Conservation (phyloP, 2,113 vertebrate genomes). For the Lepus europaeus region DNA sequence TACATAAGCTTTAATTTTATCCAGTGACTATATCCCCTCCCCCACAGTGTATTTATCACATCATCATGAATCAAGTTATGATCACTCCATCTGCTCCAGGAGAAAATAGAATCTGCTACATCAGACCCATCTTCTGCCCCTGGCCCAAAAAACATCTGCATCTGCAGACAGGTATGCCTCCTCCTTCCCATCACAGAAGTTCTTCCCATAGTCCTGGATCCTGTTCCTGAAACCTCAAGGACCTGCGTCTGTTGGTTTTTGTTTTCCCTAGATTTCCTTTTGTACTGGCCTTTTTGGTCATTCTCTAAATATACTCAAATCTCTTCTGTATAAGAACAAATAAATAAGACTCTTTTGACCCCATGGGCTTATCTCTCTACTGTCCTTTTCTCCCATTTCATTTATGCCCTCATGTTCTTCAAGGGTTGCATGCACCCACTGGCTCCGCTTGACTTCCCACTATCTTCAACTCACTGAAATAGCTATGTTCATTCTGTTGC, state of each 20-base stretch:
- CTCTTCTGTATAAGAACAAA: background rate
- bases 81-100: background rate
- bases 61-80: background rate
- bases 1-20: background rate
- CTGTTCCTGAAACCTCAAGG: background rate
- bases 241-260: background rate
- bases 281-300: background rate
- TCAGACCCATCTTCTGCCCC: no score
- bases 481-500: background rate
- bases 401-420: background rate
- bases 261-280: background rate
- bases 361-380: background rate
- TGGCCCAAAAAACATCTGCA: background rate
- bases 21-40: background rate
- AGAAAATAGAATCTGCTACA: background rate
- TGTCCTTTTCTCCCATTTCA: background rate
- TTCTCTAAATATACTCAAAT: background rate
- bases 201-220: background rate
- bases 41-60: background rate
- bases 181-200: background rate
- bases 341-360: background rate
- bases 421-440: background rate
- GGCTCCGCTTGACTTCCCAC: background rate
- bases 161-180: background rate
- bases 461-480: background rate